Conservation (phyloP, 2,888 invertebrate genomes). For the Lissonota sp. region DNA sequence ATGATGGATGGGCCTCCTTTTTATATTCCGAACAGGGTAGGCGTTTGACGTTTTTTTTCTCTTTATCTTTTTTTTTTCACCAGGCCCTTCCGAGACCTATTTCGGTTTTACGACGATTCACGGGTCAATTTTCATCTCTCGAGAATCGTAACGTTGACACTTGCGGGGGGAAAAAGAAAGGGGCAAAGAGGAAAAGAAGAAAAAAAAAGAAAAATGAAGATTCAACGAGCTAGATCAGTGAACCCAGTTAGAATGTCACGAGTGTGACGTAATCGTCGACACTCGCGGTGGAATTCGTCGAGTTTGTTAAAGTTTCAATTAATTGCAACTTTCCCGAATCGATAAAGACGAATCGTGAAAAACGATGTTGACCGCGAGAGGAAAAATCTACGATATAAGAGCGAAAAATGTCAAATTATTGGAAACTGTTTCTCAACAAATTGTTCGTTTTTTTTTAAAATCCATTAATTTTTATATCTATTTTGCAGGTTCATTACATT, state of each 20-base stretch:
- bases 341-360: constrained; percentile 3
- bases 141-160: too few relatives aligned
- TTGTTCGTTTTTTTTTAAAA: too few relatives aligned
- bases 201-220: constrained; percentile 21
- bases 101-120: neutral
- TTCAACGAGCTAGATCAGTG: constrained; percentile 42
- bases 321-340: constrained; percentile 41
- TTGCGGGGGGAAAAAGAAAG: neutral
- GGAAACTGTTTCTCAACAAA: too few relatives aligned
- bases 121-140: constrained; percentile 3
- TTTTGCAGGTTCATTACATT: neutral
- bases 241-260: constrained; percentile 45
- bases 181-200: constrained; percentile 6
- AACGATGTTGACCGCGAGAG: neutral
- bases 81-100: neutral
- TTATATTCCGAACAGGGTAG: constrained; percentile 31
- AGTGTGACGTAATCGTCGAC: constrained; percentile 36
- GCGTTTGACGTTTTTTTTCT: constrained; percentile 46
- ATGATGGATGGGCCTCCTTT: constrained; percentile 64
- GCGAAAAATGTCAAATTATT: neutral
- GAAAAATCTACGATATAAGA: neutral
- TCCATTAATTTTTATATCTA: too few relatives aligned
- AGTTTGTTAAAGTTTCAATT: constrained; percentile 13
- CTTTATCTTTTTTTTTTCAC: neutral
- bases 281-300: constrained; percentile 12